Conservation (phyloP, 2,113 vertebrate species). For the Peromyscus leucopus region DNA sequence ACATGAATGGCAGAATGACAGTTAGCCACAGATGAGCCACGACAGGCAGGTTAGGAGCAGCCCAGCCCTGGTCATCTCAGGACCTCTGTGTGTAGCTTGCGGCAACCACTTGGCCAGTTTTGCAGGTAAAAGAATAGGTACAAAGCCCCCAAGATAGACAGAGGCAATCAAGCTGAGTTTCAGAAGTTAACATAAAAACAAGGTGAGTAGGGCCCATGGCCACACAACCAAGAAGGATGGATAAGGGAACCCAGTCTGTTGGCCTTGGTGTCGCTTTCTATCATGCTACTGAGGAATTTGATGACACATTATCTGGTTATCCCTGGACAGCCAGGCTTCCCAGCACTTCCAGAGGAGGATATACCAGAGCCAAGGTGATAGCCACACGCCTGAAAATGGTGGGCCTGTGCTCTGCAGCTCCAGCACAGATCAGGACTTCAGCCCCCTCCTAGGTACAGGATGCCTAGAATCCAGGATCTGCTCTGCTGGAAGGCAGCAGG, state of each 20-base stretch:
- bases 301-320: not conserved
- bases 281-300: not conserved
- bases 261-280: not conserved
- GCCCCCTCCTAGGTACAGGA: too few species aligned
- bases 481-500: not conserved
- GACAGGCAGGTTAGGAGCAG: not conserved
- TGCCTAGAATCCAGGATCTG: not conserved
- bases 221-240: not conserved
- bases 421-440: fast-evolving
- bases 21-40: not conserved
- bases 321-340: not conserved
- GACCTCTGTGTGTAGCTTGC: not conserved
- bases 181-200: not conserved
- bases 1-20: not conserved
- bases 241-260: not conserved
- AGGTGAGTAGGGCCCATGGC: not conserved
- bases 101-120: not conserved
- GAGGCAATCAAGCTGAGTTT: not conserved
- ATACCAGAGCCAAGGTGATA: not conserved
- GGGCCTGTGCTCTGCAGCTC: not conserved
- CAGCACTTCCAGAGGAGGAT: not conserved
- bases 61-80: not conserved
- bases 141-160: not conserved
- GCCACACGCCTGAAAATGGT: not conserved
- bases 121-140: not conserved